phyloP scores from a whole-genome alignment of 2,113 vertebrate genomes.

The Grammomys surdaster region DNA sequence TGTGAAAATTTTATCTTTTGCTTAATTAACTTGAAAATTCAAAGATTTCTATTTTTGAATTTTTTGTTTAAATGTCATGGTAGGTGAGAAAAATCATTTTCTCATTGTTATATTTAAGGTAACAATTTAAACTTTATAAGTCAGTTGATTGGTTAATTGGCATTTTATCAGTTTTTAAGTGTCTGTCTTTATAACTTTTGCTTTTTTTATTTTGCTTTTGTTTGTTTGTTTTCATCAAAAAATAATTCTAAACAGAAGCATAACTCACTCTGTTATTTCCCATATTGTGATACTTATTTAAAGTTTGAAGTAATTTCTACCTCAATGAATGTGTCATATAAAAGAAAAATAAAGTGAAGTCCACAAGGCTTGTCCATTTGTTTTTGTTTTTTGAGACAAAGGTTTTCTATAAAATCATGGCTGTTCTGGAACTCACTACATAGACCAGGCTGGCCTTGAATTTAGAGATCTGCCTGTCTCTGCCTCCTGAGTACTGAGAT shows the following conservation, averaged over 20 bases:
- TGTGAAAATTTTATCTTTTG: constrained; percentile 1
- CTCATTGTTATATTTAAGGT: neutral
- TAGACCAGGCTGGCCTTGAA: neutral
- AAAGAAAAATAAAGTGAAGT: neutral
- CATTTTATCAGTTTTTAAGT: neutral
- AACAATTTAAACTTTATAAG: constrained; percentile 47
- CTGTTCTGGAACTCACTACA: neutral
- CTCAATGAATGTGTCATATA: neutral
- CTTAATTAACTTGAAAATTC: neutral
- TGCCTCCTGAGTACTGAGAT: too few relatives aligned
- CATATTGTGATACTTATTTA: constrained; percentile 24
- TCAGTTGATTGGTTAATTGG: neutral
- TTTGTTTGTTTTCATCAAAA: neutral
- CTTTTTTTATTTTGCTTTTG: neutral
- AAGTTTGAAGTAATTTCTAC: constrained; percentile 15
- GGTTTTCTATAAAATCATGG: neutral
- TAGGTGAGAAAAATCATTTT: neutral
- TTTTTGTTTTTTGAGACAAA: neutral
- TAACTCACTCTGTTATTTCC: neutral
- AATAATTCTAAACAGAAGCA: neutral
- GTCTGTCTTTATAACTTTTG: neutral
- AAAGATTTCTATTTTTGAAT: neutral
- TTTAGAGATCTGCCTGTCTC: neutral
- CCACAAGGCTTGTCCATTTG: neutral
- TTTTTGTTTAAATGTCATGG: constrained; percentile 48